phyloP scores from a whole-genome alignment of 30 jellyfish, hydroid and myxozoan species.

The Aurelia sp. region DNA sequence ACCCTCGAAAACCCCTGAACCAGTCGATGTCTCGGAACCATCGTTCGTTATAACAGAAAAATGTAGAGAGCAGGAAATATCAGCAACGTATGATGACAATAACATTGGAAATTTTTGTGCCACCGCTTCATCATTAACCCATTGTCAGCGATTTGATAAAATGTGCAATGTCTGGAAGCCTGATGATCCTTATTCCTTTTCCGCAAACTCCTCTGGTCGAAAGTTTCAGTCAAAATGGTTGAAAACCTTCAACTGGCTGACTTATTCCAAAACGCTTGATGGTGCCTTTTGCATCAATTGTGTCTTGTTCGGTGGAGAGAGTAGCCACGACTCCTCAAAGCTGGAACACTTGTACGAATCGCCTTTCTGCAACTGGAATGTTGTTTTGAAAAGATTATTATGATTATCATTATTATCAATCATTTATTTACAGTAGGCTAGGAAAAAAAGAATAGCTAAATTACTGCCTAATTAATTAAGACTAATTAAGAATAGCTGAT shows the following conservation, averaged over 20 bases:
- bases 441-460: too few species aligned
- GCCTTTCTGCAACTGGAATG: constrained; percentile 4
- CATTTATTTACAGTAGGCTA: too few species aligned
- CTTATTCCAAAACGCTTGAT: constrained; percentile 57
- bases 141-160: not conserved
- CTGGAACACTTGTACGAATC: not conserved
- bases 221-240: constrained; percentile 53
- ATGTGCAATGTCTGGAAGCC: constrained; percentile 38
- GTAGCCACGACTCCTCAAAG: not conserved
- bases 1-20: too few species aligned
- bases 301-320: constrained; percentile 46
- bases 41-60: not conserved
- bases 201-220: constrained; percentile 34
- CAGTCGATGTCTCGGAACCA: too few species aligned
- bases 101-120: constrained; percentile 7
- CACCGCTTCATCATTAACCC: not conserved
- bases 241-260: constrained; percentile 47
- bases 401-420: too few species aligned
- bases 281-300: constrained; percentile 70
- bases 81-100: not conserved
- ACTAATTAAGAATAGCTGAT: too few species aligned
- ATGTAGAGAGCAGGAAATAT: not conserved
- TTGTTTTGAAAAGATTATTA: not conserved
- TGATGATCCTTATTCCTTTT: constrained; percentile 1
- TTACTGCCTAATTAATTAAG: too few species aligned